Base-by-base conservation (phyloP, 23 tunicate species). In the Botrylloides violaceus region DNA sequence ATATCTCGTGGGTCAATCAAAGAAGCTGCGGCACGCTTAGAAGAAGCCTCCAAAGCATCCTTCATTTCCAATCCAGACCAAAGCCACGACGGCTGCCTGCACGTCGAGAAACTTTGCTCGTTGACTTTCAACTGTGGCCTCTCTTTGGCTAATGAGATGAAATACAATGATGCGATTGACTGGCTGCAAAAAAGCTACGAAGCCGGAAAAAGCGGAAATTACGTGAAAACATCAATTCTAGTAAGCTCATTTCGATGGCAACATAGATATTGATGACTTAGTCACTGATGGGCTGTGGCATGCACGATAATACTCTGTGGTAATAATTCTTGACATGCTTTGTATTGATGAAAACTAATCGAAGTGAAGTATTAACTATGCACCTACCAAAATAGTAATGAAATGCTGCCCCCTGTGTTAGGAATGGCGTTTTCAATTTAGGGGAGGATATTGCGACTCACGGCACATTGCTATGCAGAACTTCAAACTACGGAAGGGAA, bases 381-480 rank as follows among this genome's bases (percentile, higher is more conserved):
- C n/a, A n/a, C n/a, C n/a, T n/a, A n/a, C n/a, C n/a, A n/a, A n/a
- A n/a, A n/a, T n/a, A n/a, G n/a, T n/a, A n/a, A n/a, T n/a, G n/a
- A n/a, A n/a, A n/a, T n/a, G n/a, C n/a, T n/a, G n/a, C n/a, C n/a
- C n/a, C n/a, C n/a, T 60, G 25, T 60, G 0, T 1, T 20, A 1
- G 26, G 26, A 23, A 15, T 20, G 15, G 26, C 65, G 25, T 1
- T 60, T 60, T 21, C 65, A n/a, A 60, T 18, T 1, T 37, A 83
- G 90, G 81, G 81, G 4, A 77, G 76, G 53, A 43, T 34, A 25
- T 63, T 83, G 7, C 77, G 90, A 32, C 59, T 83, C 65, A 25
- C 76, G 25, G 90, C 90, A 28, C 82, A 83, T 63, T 80, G 59
- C n/a, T 83, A 70, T 37, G 30, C 32, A 36, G 90, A 83, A 34